Evolutionary conservation across 2,113 vertebrate genomes (phyloP).

Genomic region (Phaethon lepturus): DNA sequence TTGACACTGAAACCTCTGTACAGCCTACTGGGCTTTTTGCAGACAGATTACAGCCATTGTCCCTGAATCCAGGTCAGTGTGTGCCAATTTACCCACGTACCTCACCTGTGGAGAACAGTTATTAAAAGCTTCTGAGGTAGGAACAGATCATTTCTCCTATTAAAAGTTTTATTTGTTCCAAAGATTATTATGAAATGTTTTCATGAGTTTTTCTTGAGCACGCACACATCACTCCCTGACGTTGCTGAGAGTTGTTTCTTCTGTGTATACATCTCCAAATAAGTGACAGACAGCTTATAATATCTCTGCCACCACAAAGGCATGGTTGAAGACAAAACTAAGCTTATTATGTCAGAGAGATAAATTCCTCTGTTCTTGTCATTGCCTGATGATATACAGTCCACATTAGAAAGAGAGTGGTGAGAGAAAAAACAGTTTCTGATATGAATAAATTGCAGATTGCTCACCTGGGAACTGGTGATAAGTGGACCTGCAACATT

Average conservation of each 20-base stretch:
- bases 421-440: not conserved
- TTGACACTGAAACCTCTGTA: not conserved
- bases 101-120: not conserved
- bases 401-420: not conserved
- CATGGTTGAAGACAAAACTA: constrained; percentile 33
- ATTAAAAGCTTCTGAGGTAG: not conserved
- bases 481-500: not conserved
- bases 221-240: not conserved
- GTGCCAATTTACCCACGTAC: not conserved
- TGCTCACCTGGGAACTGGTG: not conserved
- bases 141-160: not conserved
- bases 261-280: not conserved
- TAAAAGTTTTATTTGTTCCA: constrained; percentile 31
- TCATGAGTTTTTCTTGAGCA: not conserved
- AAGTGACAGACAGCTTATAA: constrained; percentile 25
- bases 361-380: constrained; percentile 25
- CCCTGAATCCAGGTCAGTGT: not conserved
- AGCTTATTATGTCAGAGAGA: not conserved
- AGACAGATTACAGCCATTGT: not conserved
- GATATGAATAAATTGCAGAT: constrained; percentile 2
- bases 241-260: not conserved
- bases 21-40: not conserved
- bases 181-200: not conserved
- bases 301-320: not conserved
- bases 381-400: not conserved